Base-by-base conservation (phyloP, 1,140 invertebrate species). In the Drosophila biarmipes region DNA sequence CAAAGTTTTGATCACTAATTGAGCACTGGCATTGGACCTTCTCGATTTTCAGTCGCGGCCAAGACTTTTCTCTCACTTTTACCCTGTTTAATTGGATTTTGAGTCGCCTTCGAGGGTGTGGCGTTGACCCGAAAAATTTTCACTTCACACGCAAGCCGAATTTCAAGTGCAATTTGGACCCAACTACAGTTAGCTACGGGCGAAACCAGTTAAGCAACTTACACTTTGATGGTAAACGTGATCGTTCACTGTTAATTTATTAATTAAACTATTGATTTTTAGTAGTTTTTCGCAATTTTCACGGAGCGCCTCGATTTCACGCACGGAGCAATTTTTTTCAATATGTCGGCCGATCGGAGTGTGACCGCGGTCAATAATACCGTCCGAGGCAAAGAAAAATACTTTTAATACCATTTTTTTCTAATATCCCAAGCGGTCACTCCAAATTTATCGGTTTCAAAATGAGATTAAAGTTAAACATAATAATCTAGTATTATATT, bases 41-140 rank as follows among this genome's bases (percentile, higher is more conserved):
- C n/a, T 11, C 10, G 19, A n/a, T 14, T 45, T 29, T 38, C 17
- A 37, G 19, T 11, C 45, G 55, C 67, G 38, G 10, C 12, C 27
- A 45, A 40, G 51, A 61, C 35, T 51, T 43, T 57, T 59, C 71
- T 49, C 66, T 49, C 64, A 24, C 24, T 52, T 63, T 69, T 29
- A 17, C 17, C 2, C 55, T 29, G 34, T 61, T 73, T 84, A 89
- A 89, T 89, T 90, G 59, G 73, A 84, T 89, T 80, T 54, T n/a
- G 49, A 43, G 38, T 64, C 29, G 68, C 43, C 62, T 43, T 55
- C 45, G 59, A 89, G 89, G 89, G 89, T 91, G 89, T 91, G 89
- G 89, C 85, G 86, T 54, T 91, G 89, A 91, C 82, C 89, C 89
- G 78, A 85, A 89, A 82, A 87, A 89, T 78, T 90, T 80, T 78